phyloP scores from a whole-genome alignment of 2,113 vertebrate genomes.

The Macquaria ambigua region DNA sequence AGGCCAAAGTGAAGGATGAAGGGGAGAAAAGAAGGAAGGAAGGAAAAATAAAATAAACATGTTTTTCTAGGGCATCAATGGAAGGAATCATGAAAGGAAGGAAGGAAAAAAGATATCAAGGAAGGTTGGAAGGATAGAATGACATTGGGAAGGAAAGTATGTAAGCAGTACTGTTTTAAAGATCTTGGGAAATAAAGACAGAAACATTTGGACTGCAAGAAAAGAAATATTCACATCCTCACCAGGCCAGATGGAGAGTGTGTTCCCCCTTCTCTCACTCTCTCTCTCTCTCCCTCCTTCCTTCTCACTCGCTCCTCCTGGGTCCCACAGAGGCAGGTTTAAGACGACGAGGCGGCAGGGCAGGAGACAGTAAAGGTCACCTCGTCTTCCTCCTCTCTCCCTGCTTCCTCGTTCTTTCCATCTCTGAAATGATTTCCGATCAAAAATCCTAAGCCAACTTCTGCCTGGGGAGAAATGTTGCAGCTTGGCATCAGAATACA shows the following conservation, averaged over 20 bases:
- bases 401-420: constrained; percentile 27
- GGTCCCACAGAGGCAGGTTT: constrained; percentile 58
- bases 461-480: constrained; percentile 36
- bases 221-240: constrained; percentile 43
- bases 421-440: constrained; percentile 70
- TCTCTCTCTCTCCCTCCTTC: background rate
- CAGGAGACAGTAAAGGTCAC: constrained; percentile 76
- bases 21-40: background rate
- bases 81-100: background rate
- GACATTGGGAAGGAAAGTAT: constrained; percentile 19
- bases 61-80: constrained; percentile 7
- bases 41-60: background rate
- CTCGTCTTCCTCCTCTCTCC: constrained; percentile 46
- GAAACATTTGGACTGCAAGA: constrained; percentile 31
- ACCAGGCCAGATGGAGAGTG: constrained; percentile 40
- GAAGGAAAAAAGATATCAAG: constrained; percentile 1
- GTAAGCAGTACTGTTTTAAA: constrained; percentile 27
- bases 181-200: constrained; percentile 25
- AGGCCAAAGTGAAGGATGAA: constrained; percentile 15
- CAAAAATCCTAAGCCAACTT: constrained; percentile 53
- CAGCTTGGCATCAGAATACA: constrained; percentile 31
- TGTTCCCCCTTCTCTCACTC: constrained; percentile 17
- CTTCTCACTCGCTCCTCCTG: constrained; percentile 24
- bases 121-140: background rate
- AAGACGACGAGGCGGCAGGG: constrained; percentile 55